phyloP scores from a whole-genome alignment of 2,888 invertebrate species.

The Lordiphosa fenestrarum region DNA sequence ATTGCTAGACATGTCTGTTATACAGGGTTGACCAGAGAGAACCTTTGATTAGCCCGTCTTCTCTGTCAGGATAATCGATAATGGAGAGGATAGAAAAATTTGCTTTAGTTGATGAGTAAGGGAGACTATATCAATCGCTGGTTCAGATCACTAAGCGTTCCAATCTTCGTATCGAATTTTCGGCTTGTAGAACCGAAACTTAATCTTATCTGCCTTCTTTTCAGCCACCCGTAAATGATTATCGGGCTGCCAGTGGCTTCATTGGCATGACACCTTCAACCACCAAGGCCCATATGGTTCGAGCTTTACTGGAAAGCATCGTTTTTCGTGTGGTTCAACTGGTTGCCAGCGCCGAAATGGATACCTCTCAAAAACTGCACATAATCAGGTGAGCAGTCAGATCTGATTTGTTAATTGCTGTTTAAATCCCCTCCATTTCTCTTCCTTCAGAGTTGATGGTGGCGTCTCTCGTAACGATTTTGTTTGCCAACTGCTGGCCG shows the following conservation, averaged over 20 bases:
- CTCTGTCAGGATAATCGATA: no score
- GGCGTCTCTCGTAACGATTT: constrained; percentile 98
- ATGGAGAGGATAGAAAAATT: no score
- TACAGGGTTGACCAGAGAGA: no score
- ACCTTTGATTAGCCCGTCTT: no score
- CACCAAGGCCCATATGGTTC: constrained; percentile 87
- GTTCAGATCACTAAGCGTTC: no score
- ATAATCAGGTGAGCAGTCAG: constrained; percentile 82
- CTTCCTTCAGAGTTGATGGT: constrained; percentile 89
- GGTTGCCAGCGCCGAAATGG: constrained; percentile 86
- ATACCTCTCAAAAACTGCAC: constrained; percentile 84
- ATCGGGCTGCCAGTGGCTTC: constrained; percentile 91
- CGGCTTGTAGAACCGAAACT: no score
- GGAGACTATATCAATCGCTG: no score
- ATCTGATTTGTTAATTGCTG: not conserved
- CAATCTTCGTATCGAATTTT: no score
- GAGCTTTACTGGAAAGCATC: constrained; percentile 92
- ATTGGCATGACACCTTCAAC: constrained; percentile 86
- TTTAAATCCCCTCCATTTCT: not conserved
- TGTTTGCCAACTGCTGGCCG: constrained; percentile 92
- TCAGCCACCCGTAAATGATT: constrained; percentile 95
- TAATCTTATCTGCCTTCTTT: constrained; percentile 4
- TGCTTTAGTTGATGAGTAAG: no score
- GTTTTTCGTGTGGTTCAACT: constrained; percentile 91
- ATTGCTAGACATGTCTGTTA: no score